Evolutionary conservation across 2,113 vertebrate genomes (phyloP).

Genomic region (Beaufortia kweichowensis): DNA sequence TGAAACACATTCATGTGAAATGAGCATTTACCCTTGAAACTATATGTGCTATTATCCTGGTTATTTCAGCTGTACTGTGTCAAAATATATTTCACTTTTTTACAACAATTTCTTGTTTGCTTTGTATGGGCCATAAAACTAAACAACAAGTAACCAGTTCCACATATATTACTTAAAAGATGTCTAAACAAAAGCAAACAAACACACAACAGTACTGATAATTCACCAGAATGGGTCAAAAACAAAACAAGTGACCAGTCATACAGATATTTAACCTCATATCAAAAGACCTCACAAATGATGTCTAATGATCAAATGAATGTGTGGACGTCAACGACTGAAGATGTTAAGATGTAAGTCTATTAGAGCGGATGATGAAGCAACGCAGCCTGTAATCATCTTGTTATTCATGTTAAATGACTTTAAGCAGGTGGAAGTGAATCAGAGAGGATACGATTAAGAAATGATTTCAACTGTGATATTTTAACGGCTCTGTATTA

Average conservation of each 20-base stretch:
- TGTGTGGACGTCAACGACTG: background rate
- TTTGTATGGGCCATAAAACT: no score
- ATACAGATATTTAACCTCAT: no score
- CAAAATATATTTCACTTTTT: no score
- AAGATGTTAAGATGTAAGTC: background rate
- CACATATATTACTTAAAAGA: no score
- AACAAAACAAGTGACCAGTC: no score
- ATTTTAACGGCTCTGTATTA: conserved; percentile 19
- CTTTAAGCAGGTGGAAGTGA: conserved; percentile 40
- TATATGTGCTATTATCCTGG: no score
- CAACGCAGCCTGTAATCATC: conserved; percentile 41
- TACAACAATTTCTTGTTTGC: no score
- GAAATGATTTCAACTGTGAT: background rate
- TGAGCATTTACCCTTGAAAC: conserved; percentile 25
- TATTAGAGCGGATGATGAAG: conserved; percentile 20
- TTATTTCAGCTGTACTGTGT: no score
- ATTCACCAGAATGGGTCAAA: no score
- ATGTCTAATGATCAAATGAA: background rate
- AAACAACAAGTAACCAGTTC: no score
- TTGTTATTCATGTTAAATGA: conserved; percentile 41
- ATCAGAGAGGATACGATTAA: conserved; percentile 16
- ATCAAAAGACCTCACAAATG: background rate
- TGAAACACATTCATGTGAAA: conserved; percentile 37
- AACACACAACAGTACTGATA: no score
- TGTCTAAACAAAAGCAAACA: background rate